A percentile compares a stretch with the other conserved stretches of the same genome.
Evolutionary conservation across 2,113 vertebrate genomes (phyloP).

Genomic region (Pogona vitticeps): DNA sequence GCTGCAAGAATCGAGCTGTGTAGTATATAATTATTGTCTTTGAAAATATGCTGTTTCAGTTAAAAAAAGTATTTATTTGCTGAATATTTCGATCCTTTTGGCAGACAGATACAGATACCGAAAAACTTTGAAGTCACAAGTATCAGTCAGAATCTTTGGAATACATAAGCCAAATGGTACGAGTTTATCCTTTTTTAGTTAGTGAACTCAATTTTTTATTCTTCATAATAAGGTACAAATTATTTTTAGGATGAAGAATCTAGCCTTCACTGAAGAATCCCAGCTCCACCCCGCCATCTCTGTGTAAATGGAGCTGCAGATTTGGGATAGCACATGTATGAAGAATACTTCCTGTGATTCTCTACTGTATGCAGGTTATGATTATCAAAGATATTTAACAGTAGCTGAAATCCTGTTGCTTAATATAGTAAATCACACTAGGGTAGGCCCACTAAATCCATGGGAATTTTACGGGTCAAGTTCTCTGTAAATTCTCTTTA

Average conservation of each 20-base stretch:
- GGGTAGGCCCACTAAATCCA: no score
- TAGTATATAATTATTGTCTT: background rate
- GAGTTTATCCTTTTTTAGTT: background rate
- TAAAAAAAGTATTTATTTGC: background rate
- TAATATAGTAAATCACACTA: no score
- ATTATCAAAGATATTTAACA: background rate
- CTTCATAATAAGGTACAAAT: background rate
- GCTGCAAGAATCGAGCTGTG: background rate
- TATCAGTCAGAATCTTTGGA: background rate
- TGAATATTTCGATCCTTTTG: background rate
- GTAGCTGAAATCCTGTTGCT: no score
- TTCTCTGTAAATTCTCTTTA: no score
- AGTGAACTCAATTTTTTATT: background rate
- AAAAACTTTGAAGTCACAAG: slow-evolving; percentile 7
- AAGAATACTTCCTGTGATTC: accelerated
- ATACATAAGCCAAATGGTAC: background rate
- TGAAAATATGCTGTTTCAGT: background rate
- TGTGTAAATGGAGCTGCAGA: background rate
- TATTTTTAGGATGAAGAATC: background rate
- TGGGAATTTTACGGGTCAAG: no score
- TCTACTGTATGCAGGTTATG: background rate
- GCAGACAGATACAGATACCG: background rate
- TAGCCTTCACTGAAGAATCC: background rate
- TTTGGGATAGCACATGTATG: background rate
- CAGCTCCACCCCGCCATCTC: accelerated